These are phyloP conservation scores for Apocheima hispidaria DNA, from an alignment of 2,888 invertebrate genomes.

Conservation along the genomic window DNA sequence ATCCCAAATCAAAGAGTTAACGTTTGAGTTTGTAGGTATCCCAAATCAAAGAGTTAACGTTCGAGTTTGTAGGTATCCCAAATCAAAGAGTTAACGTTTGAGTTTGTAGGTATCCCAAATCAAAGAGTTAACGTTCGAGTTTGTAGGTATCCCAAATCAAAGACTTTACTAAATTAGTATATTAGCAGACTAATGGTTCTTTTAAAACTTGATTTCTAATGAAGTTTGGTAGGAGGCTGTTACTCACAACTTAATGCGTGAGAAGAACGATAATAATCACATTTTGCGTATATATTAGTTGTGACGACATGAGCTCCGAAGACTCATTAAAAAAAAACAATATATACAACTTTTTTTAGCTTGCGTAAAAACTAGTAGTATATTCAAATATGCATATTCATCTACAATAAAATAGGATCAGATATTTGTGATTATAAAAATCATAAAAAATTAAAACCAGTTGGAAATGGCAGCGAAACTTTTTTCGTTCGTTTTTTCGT, in stretches of 20 bases:
- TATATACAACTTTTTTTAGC: slow-evolving; percentile 35
- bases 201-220: slow-evolving; percentile 31
- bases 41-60: neutral
- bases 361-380: neutral
- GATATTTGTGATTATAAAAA: slow-evolving; percentile 57
- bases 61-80: neutral
- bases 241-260: slow-evolving; percentile 63
- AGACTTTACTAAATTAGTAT: neutral
- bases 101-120: neutral
- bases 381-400: slow-evolving; percentile 19
- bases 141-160: neutral
- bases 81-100: neutral
- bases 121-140: too few species aligned
- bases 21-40: neutral
- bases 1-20: neutral
- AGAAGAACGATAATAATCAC: slow-evolving; percentile 60
- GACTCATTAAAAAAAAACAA: slow-evolving; percentile 65
- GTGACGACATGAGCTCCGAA: slow-evolving; percentile 64
- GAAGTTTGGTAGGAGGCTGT: slow-evolving; percentile 51
- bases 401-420: slow-evolving; percentile 45
- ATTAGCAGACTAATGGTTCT: neutral
- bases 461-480: slow-evolving; percentile 67
- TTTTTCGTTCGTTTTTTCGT: too few species aligned
- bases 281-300: slow-evolving; percentile 65
- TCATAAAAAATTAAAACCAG: slow-evolving; percentile 62